Conservation (phyloP, 2,888 invertebrate species). For the Megastigmus dorsalis region DNA sequence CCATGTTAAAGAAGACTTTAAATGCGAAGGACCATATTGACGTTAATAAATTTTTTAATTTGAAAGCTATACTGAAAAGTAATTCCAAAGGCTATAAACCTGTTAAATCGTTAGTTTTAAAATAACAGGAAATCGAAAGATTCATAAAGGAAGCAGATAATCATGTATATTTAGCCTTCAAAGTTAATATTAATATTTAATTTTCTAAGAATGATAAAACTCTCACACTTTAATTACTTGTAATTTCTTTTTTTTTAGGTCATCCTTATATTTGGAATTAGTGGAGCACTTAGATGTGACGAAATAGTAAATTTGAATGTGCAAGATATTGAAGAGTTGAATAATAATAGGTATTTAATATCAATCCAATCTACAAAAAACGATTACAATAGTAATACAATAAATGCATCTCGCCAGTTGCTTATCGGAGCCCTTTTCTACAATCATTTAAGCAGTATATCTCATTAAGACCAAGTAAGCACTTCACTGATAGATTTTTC, state of each 20-base stretch:
- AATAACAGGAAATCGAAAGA: slow-evolving; percentile 51
- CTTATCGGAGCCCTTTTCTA: slow-evolving; percentile 53
- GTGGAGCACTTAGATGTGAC: too few species aligned
- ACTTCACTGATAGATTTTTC: slow-evolving; percentile 55
- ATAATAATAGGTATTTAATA: too few species aligned
- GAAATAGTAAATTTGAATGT: too few species aligned
- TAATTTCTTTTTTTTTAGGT: slow-evolving; percentile 42
- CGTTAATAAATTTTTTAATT: slow-evolving; percentile 52
- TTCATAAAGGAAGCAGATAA: slow-evolving; percentile 47
- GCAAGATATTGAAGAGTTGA: too few species aligned
- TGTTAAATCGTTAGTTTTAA: slow-evolving; percentile 53
- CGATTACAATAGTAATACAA: slow-evolving; percentile 38
- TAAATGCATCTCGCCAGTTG: slow-evolving; percentile 46
- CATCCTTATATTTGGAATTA: slow-evolving; percentile 57
- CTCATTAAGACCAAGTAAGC: slow-evolving; percentile 44
- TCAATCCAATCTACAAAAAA: too few species aligned
- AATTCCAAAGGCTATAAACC: slow-evolving; percentile 47
- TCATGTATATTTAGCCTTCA: too few species aligned
- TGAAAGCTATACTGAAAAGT: slow-evolving; percentile 52
- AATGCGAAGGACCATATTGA: slow-evolving; percentile 52
- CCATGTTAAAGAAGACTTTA: neutral
- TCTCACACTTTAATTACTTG: neutral
- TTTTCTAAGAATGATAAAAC: neutral
- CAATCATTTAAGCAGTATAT: slow-evolving; percentile 50
- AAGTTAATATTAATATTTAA: slow-evolving; percentile 49